Evolutionary conservation across 2,888 invertebrate genomes (phyloP).

Genomic region (Papilio demoleus): DNA sequence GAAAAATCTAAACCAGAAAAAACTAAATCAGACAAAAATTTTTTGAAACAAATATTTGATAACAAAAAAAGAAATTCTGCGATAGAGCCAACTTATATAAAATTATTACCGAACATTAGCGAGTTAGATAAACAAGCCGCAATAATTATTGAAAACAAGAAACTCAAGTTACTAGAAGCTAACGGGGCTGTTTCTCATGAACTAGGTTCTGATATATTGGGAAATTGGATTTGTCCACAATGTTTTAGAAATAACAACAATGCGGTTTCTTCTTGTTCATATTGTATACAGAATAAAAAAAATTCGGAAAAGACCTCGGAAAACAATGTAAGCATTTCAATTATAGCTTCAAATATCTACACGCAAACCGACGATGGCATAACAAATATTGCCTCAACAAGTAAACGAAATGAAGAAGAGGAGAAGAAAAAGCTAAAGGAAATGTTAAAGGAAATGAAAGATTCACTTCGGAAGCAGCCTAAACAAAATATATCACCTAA

Average conservation of each 20-base stretch:
- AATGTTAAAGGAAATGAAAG: slow-evolving; percentile 90
- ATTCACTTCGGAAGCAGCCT: slow-evolving; percentile 86
- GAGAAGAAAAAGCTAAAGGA: slow-evolving; percentile 86
- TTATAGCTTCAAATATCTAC: slow-evolving; percentile 51
- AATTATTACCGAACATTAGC: slow-evolving; percentile 88
- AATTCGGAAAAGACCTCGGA: slow-evolving; percentile 43
- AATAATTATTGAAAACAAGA: slow-evolving; percentile 85
- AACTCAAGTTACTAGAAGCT: slow-evolving; percentile 30
- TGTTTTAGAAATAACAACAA: slow-evolving; percentile 69
- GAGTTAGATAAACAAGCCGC: slow-evolving; percentile 91
- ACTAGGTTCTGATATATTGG: slow-evolving; percentile 13
- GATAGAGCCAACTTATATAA: slow-evolving; percentile 72
- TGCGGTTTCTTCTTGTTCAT: slow-evolving; percentile 61
- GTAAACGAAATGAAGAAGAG: slow-evolving; percentile 52
- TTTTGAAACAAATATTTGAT: slow-evolving; percentile 80
- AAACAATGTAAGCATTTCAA: slow-evolving; percentile 42
- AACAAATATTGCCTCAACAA: slow-evolving; percentile 43
- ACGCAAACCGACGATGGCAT: slow-evolving; percentile 58
- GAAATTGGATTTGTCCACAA: slow-evolving; percentile 67
- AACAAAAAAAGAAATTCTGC: slow-evolving; percentile 70
- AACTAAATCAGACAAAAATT: slow-evolving; percentile 78
- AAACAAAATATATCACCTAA: slow-evolving; percentile 60
- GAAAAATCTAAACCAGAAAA: slow-evolving; percentile 66
- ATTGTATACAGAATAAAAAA: slow-evolving; percentile 56
- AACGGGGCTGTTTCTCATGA: slow-evolving; percentile 33